phyloP scores from a whole-genome alignment of 92 coral and sea anemone species.

The Phenganax stokvisi region DNA sequence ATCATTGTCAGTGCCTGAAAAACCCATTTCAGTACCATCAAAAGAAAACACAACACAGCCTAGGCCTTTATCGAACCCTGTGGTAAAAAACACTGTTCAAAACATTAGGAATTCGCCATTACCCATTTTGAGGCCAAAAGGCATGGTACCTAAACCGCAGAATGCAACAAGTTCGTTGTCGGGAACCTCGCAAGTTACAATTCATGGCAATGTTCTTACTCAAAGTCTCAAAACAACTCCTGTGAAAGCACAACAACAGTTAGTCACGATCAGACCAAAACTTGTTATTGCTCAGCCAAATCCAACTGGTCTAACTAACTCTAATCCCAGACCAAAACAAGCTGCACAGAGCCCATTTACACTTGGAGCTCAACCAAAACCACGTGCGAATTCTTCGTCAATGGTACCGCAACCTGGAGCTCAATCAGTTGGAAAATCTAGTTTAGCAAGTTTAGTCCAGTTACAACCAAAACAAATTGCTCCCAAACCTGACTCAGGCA shows the following conservation, averaged over 20 bases:
- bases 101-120: background rate
- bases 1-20: background rate
- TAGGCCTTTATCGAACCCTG: background rate
- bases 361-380: conserved; percentile 24
- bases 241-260: conserved; percentile 6
- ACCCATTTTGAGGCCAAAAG: conserved; percentile 25
- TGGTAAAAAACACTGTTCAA: background rate
- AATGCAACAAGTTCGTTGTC: background rate
- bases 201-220: conserved; percentile 10
- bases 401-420: background rate
- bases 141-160: conserved; percentile 18
- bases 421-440: background rate
- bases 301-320: background rate
- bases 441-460: conserved; percentile 14
- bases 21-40: background rate
- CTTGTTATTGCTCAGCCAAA: conserved; percentile 26
- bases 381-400: background rate
- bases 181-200: conserved; percentile 2
- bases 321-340: conserved; percentile 15
- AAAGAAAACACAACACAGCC: background rate
- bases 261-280: conserved; percentile 33
- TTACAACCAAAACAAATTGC: conserved; percentile 36
- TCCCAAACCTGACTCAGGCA: conserved; percentile 3
- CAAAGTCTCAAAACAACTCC: conserved; percentile 15
- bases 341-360: background rate